Evolutionary conservation across 2,113 vertebrate species (phyloP).

Genomic region (Opisthocomus hoazin): DNA sequence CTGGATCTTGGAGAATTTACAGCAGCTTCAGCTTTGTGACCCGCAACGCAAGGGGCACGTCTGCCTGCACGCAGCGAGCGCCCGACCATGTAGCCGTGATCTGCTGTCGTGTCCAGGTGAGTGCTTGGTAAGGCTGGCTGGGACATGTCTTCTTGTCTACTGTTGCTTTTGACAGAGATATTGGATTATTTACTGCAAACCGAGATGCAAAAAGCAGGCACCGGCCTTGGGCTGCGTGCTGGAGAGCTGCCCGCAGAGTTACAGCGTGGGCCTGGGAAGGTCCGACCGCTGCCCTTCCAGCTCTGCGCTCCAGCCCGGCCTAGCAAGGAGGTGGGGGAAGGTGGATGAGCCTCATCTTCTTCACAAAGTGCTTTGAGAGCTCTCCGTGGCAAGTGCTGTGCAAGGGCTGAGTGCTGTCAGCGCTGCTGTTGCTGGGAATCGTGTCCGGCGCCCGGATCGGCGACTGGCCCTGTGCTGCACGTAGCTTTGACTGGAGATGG

Average conservation of each 20-base stretch:
- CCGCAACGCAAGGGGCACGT: neutral
- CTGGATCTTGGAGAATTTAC: neutral
- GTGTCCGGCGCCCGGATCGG: neutral
- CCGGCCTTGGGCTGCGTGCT: neutral
- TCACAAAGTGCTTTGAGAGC: neutral
- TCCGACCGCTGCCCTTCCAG: neutral
- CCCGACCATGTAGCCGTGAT: neutral
- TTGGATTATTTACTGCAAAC: neutral
- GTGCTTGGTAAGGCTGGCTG: neutral
- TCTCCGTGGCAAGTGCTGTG: neutral
- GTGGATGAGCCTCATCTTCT: neutral
- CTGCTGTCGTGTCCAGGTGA: neutral
- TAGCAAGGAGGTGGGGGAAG: neutral
- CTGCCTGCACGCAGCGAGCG: fast-evolving
- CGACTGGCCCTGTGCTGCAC: neutral
- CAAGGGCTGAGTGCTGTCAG: neutral
- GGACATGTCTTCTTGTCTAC: fast-evolving
- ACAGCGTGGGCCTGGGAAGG: fast-evolving
- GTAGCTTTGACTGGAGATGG: neutral
- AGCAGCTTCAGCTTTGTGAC: neutral
- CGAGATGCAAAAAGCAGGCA: neutral
- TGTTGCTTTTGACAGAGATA: neutral
- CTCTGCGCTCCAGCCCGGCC: neutral
- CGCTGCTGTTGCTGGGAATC: neutral
- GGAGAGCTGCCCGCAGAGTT: neutral